phyloP scores from a whole-genome alignment of 2,113 vertebrate genomes.

The Seriola quinqueradiata region DNA sequence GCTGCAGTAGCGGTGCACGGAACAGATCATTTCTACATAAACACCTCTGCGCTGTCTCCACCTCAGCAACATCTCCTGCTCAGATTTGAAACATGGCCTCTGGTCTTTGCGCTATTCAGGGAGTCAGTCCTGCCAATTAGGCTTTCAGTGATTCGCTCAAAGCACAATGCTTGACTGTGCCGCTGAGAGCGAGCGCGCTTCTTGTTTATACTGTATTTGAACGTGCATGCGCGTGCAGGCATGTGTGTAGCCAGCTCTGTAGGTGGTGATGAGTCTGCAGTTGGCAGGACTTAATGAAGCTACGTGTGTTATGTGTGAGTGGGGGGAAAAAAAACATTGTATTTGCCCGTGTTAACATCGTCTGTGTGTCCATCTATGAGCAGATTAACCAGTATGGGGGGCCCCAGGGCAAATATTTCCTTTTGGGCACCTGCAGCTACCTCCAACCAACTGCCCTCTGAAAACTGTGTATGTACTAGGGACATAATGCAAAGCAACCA shows the following conservation, averaged over 20 bases:
- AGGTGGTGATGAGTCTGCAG: conserved; percentile 41
- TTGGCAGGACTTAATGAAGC: conserved; percentile 27
- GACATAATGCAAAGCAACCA: no score
- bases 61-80: conserved; percentile 26
- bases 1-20: conserved; percentile 1
- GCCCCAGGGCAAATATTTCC: background rate
- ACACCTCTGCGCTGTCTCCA: conserved; percentile 14
- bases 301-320: background rate
- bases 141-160: conserved; percentile 1
- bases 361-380: background rate
- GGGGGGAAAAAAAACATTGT: background rate
- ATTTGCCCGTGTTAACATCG: background rate
- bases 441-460: background rate
- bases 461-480: no score
- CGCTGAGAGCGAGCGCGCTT: background rate
- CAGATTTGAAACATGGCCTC: conserved; percentile 22
- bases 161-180: conserved; percentile 1
- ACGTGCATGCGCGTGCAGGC: background rate
- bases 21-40: conserved; percentile 16
- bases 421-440: background rate
- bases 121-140: conserved; percentile 3
- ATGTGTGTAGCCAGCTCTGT: conserved; percentile 17
- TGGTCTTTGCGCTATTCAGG: conserved; percentile 31
- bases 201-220: background rate
- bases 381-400: background rate